A percentile compares a stretch with the other conserved stretches of the same genome.
Evolutionary conservation across 2,888 invertebrate species (phyloP).

Genomic region (Idaea straminata): DNA sequence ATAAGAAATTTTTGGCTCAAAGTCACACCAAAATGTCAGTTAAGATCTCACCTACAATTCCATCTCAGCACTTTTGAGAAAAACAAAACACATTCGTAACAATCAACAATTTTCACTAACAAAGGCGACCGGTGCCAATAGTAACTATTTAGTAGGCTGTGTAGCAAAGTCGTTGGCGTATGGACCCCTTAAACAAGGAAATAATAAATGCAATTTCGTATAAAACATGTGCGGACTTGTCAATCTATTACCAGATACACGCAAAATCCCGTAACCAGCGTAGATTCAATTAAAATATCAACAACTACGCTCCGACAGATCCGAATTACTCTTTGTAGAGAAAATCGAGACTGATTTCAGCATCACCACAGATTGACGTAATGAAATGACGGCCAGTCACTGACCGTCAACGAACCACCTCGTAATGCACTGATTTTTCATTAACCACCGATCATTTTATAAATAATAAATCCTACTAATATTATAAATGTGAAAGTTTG

Average conservation of each 20-base stretch:
- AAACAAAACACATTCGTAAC: too few relatives aligned
- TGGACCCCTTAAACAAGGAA: constrained; percentile 49
- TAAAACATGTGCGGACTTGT: constrained; percentile 36
- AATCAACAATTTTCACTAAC: too few relatives aligned
- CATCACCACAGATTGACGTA: not conserved
- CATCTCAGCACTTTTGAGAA: too few relatives aligned
- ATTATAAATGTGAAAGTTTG: too few relatives aligned
- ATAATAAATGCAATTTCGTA: constrained; percentile 57
- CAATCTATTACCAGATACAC: not conserved
- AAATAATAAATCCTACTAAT: too few relatives aligned
- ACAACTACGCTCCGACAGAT: constrained; percentile 26
- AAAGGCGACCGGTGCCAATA: too few relatives aligned
- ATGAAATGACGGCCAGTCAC: not conserved
- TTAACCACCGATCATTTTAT: too few relatives aligned
- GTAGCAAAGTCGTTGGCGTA: too few relatives aligned
- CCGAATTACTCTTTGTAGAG: constrained; percentile 8
- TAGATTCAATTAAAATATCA: constrained; percentile 55
- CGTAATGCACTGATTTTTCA: not conserved
- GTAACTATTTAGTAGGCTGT: too few relatives aligned
- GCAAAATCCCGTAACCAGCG: constrained; percentile 27
- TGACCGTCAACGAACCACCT: not conserved
- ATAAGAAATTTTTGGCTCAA: too few relatives aligned
- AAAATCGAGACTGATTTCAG: not conserved
- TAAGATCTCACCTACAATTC: too few relatives aligned
- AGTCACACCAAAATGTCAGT: too few relatives aligned